Evolutionary conservation across 2,797 vertebrate genomes (phyloP), one percentile per base, ranked within the genome.

Genomic region (Alectoris magna): DNA sequence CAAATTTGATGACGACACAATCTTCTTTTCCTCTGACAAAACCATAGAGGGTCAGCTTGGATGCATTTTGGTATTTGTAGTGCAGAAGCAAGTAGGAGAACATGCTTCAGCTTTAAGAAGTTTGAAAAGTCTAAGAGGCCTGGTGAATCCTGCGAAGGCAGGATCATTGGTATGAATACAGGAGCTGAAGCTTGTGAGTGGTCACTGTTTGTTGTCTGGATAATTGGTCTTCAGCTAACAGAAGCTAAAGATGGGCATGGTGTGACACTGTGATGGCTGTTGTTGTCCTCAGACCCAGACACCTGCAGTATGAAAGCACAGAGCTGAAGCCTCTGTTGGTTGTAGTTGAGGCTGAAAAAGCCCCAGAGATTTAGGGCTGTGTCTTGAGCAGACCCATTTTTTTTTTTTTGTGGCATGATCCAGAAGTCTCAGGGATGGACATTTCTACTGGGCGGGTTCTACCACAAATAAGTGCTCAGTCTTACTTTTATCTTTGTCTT

Each of bases 1-100:
- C 14, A 19, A 34, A 4, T 66, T 2, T 15, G 7, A 5, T 76
- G 4, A 10, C 6, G 1, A 4, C 58, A 41, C 22, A 34, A 4
- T 63, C 4, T 7, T 48, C 19, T 34, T 55, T 44, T 31, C 29
- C 12, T 46, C 1, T 62, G 13, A 34, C 16, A 59, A 68, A 48
- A 21, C 7, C 5, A 7, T 21, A 7, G n/a, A 27, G 66, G 12
- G 26, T 48, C 31, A 60, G 8, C 14, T 5, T 5, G 51, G 1
- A 64, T 62, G 23, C 6, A 3, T 76, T 66, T 69, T 79, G 29
- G 13, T 64, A 11, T 72, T 87, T 85, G 83, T 82, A 56, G 17
- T 51, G 17, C 23, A 68, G 53, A 74, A 58, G 27, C 39, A 84
- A 29, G 38, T n/a, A n/a, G 17, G 23, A 51, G 13, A 82, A n/a